phyloP scores from a whole-genome alignment of 2,797 vertebrate species.

The Enteromius afrohamiltoni region DNA sequence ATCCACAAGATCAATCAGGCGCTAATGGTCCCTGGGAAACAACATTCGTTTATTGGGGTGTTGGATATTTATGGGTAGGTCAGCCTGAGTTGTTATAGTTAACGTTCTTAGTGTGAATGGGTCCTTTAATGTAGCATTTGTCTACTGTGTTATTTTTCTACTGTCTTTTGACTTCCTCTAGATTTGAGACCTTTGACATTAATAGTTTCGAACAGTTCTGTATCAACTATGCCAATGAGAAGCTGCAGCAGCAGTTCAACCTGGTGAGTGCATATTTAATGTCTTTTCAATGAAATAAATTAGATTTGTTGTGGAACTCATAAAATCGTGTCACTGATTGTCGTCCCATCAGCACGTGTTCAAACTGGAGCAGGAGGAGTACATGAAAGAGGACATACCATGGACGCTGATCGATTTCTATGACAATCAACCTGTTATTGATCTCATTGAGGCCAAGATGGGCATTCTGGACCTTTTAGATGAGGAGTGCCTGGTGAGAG shows the following conservation, averaged over 20 bases:
- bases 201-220: conserved; percentile 99
- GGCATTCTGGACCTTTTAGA: conserved; percentile 95
- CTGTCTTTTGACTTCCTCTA: conserved; percentile 68
- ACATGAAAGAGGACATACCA: conserved; percentile 97
- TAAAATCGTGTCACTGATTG: neutral
- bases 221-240: conserved; percentile 99
- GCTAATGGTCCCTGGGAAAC: conserved; percentile 86
- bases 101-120: neutral
- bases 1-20: conserved; percentile 89
- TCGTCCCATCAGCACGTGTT: conserved; percentile 88
- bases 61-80: conserved; percentile 97
- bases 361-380: conserved; percentile 98
- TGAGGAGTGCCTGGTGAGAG: conserved; percentile 94
- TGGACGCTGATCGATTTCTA: conserved; percentile 98
- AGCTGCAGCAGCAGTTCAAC: conserved; percentile 98
- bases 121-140: too few relatives aligned
- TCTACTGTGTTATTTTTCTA: too few relatives aligned
- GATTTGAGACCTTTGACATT: conserved; percentile 97
- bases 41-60: conserved; percentile 95
- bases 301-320: neutral
- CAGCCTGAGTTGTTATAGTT: neutral
- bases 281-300: neutral
- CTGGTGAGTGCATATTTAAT: conserved; percentile 70
- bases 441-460: conserved; percentile 98
- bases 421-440: conserved; percentile 96